Evolutionary conservation across 2,888 invertebrate species (phyloP), one percentile per base, ranked within the genome.

Genomic region (Parelbella ahira): DNA sequence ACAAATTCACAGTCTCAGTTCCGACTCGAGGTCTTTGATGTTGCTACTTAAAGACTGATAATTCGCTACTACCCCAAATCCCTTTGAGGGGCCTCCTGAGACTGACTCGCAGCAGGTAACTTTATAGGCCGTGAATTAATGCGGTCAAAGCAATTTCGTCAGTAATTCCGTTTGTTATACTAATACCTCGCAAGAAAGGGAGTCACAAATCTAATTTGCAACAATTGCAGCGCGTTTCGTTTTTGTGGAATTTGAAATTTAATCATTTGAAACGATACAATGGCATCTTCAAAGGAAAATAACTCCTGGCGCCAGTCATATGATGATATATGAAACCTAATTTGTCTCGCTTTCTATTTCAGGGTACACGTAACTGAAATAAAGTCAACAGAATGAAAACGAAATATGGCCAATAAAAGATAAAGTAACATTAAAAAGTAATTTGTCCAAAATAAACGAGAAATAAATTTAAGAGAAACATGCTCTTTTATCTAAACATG

Each of bases 61-160:
- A 75, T 73, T 76, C 72, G 68, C 67, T 60, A 64, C 58, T 63
- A 60, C 61, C 62, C 68, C 58, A 62, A 66, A 70, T 75, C 63
- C 67, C 74, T 73, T 73, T 72, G 70, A 75, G 56, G 60, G 60
- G 54, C 63, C 75, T 54, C 68, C 29, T 41, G 68, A 56, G 71
- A 60, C 50, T 54, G 44, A 27, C 51, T 60, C 63, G 70, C 70
- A 75, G 76, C 76, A 82, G 80, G 78, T 82, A 79, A 76, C 73
- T 78, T 77, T 73, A 72, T 67, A 64, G 68, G 63, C 49, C 52
- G 49, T 49, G 67, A 74, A 78, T 75, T 74, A 79, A 80, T 67
- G 71, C 72, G 75, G 74, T 77, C 73, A 68, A 69, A 73, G 68
- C 68, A 72, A 77, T 77, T 78, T 64, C 51, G 56, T 59, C 49